Evolutionary conservation across 2,113 vertebrate species (phyloP).

Genomic region (Microtus pennsylvanicus): DNA sequence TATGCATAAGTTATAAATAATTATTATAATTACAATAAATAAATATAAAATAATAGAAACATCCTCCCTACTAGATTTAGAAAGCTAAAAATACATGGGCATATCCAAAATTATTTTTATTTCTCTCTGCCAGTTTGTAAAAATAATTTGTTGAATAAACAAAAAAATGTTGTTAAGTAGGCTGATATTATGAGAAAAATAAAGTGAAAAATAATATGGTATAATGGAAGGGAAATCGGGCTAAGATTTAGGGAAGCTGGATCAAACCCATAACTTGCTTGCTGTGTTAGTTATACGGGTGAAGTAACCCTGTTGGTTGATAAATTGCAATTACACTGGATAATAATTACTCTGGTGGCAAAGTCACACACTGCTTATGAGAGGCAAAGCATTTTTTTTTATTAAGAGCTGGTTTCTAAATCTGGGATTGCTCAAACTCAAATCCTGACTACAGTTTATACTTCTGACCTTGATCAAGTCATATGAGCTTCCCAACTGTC

Average conservation of each 20-base stretch:
- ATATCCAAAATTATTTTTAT: neutral
- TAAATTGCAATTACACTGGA: neutral
- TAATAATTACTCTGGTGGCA: neutral
- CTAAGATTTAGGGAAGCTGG: neutral
- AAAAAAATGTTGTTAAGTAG: neutral
- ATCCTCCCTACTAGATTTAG: neutral
- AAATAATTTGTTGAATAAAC: constrained; percentile 1
- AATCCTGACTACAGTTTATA: neutral
- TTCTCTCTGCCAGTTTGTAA: neutral
- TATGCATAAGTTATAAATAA: neutral
- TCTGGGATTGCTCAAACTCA: neutral
- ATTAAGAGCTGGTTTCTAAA: neutral
- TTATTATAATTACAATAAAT: neutral
- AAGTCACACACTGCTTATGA: neutral
- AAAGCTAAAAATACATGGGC: neutral
- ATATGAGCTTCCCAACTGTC: neutral
- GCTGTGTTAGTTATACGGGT: neutral
- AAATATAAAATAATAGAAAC: neutral
- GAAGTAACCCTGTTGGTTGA: neutral
- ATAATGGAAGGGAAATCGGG: neutral
- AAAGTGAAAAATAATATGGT: neutral
- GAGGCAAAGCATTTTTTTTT: neutral
- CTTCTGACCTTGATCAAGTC: neutral
- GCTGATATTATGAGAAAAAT: neutral
- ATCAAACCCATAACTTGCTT: neutral